Evolutionary conservation across 2,797 vertebrate genomes (phyloP), one percentile per base, ranked within the genome.

Genomic region (Anableps anableps): DNA sequence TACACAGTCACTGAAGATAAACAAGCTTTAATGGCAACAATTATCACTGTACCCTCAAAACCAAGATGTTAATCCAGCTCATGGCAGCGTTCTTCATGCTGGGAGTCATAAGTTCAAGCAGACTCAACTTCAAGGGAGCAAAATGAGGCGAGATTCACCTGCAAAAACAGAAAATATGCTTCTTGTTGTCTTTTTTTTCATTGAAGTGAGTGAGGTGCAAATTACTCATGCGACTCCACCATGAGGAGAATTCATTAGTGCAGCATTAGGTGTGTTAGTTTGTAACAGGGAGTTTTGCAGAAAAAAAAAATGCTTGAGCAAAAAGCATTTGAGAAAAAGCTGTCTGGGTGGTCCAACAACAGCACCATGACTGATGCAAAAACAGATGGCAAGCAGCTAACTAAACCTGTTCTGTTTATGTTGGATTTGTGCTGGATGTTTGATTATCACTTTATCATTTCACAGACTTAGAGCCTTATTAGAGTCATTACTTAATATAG

Each of bases 131-230:
- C 3, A 82, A 36, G 34, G n/a, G 29, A 58, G 75, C 72, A 23
- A 78, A 83, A 88, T 53, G 41, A 74, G 17, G n/a, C 0, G 1
- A 58, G 19, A 72, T 79, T n/a, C 31, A 38, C 80, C 80, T 26
- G 48, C 1, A 0, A 34, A 5, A 4, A 62, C 64, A 80, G 80
- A 78, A n/a, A 19, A 68, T 38, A 85, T 80, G 74, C 47, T 36
- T 64, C 62, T 47, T 47, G 80, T 55, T 41, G 80, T 76, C 75
- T 58, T 43, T 31, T 48, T 47, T 11, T 1, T 77, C 19, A 84
- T 72, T 90, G 23, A 79, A 87, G 86, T 53, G 5, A 86, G 84
- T 87, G 64, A 62, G 23, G 14, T 75, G 76, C 58, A 72, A 75
- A 36, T 70, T 50, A 85, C 3, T 6, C 51, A 31, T 36, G 75